A percentile compares a stretch with the other conserved stretches of the same genome.
phyloP scores from a whole-genome alignment of 1,140 invertebrate species.

The Coelopa frigida region DNA sequence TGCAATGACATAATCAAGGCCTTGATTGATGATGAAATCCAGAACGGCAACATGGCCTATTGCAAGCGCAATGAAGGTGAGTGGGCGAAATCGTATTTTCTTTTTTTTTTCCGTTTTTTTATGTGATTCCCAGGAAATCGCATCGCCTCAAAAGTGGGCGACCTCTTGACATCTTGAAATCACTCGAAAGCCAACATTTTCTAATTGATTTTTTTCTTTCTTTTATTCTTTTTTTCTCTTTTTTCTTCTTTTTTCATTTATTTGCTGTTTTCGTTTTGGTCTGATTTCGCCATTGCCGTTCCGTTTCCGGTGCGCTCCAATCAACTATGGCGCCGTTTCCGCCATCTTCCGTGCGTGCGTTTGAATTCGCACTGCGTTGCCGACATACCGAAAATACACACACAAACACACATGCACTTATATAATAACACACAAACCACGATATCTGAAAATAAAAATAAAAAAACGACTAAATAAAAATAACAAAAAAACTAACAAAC shows the following conservation, averaged over 20 bases:
- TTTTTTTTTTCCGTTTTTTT: neutral
- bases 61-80: constrained; percentile 17
- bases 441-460: too few species aligned
- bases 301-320: constrained; percentile 18
- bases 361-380: neutral
- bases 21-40: constrained; percentile 41
- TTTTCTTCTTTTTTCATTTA: too few species aligned
- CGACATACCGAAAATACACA: neutral
- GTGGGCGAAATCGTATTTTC: neutral
- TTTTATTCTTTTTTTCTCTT: too few species aligned
- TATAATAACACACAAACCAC: too few species aligned
- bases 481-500: too few species aligned
- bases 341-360: neutral
- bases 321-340: constrained; percentile 19
- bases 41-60: constrained; percentile 19
- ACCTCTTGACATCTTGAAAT: constrained; percentile 1
- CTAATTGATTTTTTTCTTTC: neutral
- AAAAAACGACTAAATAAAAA: too few species aligned
- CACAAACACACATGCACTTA: neutral
- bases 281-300: too few species aligned
- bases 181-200: too few species aligned
- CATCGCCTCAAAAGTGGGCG: constrained; percentile 1
- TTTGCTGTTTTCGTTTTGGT: too few species aligned
- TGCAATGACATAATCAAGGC: constrained; percentile 45
- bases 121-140: too few species aligned